Evolutionary conservation across 2,888 invertebrate genomes (phyloP), one percentile per base, ranked within the genome.

Genomic region (Exephanes ischioxanthus): DNA sequence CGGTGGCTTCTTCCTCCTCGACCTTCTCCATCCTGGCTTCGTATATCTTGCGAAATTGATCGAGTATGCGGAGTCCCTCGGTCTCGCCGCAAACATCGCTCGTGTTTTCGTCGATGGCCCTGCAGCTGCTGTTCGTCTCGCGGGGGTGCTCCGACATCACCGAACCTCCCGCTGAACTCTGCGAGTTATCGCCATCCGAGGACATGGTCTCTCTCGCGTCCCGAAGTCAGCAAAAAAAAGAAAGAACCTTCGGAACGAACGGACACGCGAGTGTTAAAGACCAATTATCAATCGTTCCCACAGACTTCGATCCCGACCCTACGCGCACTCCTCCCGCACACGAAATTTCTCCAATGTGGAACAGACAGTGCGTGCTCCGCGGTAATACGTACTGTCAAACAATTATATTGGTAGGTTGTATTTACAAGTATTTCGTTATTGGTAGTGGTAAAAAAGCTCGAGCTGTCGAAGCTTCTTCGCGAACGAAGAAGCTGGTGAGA

Each of bases 21-120:
- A 97, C 94, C 72, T 95, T 94, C 51, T 94, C 94, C 93, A 97
- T 94, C 84, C 96, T 95, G 55, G 95, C 94, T 87, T 96, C 95
- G 90, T 96, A 97, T 0, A 96, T 94, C 77, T 94, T 93, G 90
- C 96, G 96, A 87, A 97, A 95, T 82, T 96, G 95, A 68, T 94
- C 93, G 75, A 96, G 94, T 87, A 96, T 95, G 67, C 87, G 90
- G 19, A 93, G 80, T 73, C 92, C 86, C 41, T 91, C 90, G 51
- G 88, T 88, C 80, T 93, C 91, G 16, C 89, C 89, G 80, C 91
- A 92, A 80, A 86, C 66, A 78, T 87, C 85, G 11, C 89, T 90
- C 51, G 89, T 90, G 58, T 84, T 85, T 16, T 88, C 79, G 82
- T 90, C 87, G 16, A 87, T 71, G 51, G 86, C 90, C 67, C 85